These are phyloP conservation scores for Paramacrobiotus metropolitanus DNA, from an alignment of 1,140 invertebrate species.

Conservation along the genomic window DNA sequence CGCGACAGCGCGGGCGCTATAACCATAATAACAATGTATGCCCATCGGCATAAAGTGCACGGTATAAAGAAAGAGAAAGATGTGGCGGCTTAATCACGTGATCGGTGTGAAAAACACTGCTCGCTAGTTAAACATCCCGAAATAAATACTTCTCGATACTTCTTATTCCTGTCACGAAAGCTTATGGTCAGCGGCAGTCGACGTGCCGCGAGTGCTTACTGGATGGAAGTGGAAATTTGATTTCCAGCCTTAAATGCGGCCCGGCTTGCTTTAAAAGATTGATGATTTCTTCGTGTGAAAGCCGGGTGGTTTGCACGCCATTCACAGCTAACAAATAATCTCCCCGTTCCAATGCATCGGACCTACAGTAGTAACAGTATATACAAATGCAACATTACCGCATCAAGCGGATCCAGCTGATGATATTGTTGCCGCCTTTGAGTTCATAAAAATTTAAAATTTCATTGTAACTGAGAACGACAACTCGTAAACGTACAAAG, in stretches of 20 bases:
- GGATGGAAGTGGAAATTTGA: constrained; percentile 55
- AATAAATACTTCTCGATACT: too few relatives aligned
- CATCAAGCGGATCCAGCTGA: constrained; percentile 5
- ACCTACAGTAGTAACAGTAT: constrained; percentile 19
- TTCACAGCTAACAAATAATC: constrained; percentile 54
- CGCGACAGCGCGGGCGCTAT: constrained; percentile 7
- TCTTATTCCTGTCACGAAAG: too few relatives aligned
- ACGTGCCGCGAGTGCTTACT: constrained; percentile 28
- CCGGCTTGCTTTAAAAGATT: constrained; percentile 46
- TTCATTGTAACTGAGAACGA: too few relatives aligned
- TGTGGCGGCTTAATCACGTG: too few relatives aligned
- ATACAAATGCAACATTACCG: background rate
- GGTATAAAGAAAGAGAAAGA: too few relatives aligned
- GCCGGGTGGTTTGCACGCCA: constrained; percentile 43
- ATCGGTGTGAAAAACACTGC: too few relatives aligned
- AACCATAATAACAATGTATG: background rate
- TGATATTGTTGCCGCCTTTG: background rate
- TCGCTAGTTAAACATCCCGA: too few relatives aligned
- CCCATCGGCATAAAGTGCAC: too few relatives aligned
- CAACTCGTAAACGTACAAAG: too few relatives aligned
- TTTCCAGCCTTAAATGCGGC: constrained; percentile 43
- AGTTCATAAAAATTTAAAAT: too few relatives aligned
- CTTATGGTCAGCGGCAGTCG: background rate
- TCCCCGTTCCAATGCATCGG: constrained; percentile 39
- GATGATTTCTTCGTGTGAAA: constrained; percentile 52